Conservation (phyloP, 1,140 invertebrate genomes). For the Neuroterus valhalla region DNA sequence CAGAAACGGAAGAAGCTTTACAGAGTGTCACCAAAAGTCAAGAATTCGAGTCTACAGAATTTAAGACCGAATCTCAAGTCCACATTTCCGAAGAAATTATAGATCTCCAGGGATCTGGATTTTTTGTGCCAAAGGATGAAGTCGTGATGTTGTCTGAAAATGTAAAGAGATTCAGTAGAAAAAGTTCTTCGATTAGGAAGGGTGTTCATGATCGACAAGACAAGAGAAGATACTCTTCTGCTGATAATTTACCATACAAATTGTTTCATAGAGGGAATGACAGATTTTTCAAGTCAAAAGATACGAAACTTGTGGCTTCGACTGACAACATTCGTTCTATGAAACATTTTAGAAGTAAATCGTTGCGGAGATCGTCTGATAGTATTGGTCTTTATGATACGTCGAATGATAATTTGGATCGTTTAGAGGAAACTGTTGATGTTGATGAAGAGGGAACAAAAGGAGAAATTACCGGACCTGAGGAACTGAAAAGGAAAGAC, state of each 20-base stretch:
- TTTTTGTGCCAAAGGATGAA: constrained; percentile 63
- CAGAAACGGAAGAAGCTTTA: constrained; percentile 58
- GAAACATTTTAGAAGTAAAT: constrained; percentile 56
- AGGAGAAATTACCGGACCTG: constrained; percentile 14
- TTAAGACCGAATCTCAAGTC: not conserved
- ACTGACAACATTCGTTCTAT: constrained; percentile 65
- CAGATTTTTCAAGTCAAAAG: constrained; percentile 55
- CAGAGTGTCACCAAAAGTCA: constrained; percentile 58
- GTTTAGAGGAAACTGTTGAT: constrained; percentile 50
- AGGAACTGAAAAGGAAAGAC: constrained; percentile 74
- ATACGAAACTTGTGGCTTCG: constrained; percentile 63
- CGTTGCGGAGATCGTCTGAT: constrained; percentile 64
- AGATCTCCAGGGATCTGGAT: constrained; percentile 34
- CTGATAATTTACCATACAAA: constrained; percentile 67
- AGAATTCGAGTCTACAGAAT: not conserved
- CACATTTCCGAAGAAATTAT: not conserved
- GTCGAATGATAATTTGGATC: constrained; percentile 64
- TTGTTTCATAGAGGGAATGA: constrained; percentile 53
- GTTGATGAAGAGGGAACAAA: constrained; percentile 47
- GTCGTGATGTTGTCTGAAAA: constrained; percentile 56
- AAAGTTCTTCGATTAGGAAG: constrained; percentile 61
- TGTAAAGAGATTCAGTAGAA: constrained; percentile 55
- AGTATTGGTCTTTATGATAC: constrained; percentile 65
- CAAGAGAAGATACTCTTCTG: constrained; percentile 67
- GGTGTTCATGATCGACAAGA: constrained; percentile 46